A percentile compares a stretch with the other conserved stretches of the same genome.
These are phyloP conservation scores for Intellagama lesueurii DNA, from an alignment of 2,797 vertebrate genomes.

Conservation along the genomic window DNA sequence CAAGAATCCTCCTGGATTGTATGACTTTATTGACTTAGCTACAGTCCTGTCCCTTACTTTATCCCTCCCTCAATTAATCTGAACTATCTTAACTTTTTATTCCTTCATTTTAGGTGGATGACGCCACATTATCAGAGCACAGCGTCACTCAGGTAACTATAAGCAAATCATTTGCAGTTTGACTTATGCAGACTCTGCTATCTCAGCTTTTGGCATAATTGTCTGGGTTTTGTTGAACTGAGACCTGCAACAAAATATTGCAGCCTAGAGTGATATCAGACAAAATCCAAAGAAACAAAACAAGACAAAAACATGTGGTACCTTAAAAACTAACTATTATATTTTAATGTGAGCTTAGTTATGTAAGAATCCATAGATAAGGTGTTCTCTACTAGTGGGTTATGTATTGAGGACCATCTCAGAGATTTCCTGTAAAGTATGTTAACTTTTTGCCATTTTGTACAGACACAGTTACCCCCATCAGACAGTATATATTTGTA, in stretches of 20 bases:
- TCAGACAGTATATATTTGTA: neutral
- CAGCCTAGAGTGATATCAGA: neutral
- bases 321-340: too few relatives aligned
- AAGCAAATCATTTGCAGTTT: conserved; percentile 1
- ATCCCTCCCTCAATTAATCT: neutral
- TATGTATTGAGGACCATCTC: neutral
- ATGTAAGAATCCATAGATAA: neutral
- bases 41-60: neutral
- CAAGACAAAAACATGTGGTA: too few relatives aligned
- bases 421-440: neutral
- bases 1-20: neutral
- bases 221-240: neutral
- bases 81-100: neutral
- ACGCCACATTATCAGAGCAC: conserved; percentile 85
- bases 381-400: neutral
- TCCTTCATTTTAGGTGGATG: conserved; percentile 79
- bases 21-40: neutral
- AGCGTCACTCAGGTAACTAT: conserved; percentile 85
- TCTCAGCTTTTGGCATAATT: neutral
- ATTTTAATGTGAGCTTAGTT: too few relatives aligned
- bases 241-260: neutral
- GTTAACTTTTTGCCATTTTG: neutral
- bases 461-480: neutral
- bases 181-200: neutral
- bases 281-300: too few relatives aligned